These are phyloP conservation scores for Leptobrachium leishanense DNA, from an alignment of 2,113 vertebrate genomes.

Conservation along the genomic window DNA sequence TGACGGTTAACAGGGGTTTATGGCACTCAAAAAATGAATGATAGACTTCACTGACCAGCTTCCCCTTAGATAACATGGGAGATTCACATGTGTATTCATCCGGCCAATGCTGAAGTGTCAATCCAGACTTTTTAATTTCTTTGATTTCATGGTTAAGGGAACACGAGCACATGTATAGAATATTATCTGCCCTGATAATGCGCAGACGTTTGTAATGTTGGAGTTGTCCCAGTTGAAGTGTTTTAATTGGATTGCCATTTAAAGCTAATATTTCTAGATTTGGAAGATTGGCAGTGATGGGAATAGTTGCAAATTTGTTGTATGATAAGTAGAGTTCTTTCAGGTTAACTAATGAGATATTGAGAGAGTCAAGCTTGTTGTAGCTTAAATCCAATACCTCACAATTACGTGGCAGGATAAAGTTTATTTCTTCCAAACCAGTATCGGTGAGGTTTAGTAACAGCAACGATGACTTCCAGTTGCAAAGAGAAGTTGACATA, in stretches of 20 bases:
- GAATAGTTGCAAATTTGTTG: constrained; percentile 58
- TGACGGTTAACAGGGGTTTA: not conserved
- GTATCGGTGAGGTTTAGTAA: constrained; percentile 60
- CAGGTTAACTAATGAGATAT: constrained; percentile 52
- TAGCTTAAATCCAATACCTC: constrained; percentile 63
- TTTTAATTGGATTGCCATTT: constrained; percentile 60
- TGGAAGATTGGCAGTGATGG: constrained; percentile 53
- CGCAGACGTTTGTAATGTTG: constrained; percentile 43
- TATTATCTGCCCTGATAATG: constrained; percentile 43
- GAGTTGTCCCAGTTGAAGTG: not conserved
- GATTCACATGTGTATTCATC: constrained; percentile 50
- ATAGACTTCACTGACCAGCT: constrained; percentile 18
- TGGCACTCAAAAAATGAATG: constrained; percentile 49
- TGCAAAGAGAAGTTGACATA: constrained; percentile 38
- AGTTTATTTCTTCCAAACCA: constrained; percentile 52
- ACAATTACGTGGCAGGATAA: constrained; percentile 57
- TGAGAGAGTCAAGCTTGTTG: constrained; percentile 52
- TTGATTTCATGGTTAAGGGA: constrained; percentile 24
- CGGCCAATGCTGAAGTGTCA: constrained; percentile 57
- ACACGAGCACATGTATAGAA: constrained; percentile 57
- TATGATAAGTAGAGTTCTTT: constrained; percentile 57
- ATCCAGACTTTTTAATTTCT: not conserved
- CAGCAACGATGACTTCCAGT: constrained; percentile 57
- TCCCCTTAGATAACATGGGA: not conserved
- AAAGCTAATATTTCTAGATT: constrained; percentile 55